Evolutionary conservation across 2,797 vertebrate species (phyloP), one percentile per base, ranked within the genome.

Genomic region (Nannoperca australis): DNA sequence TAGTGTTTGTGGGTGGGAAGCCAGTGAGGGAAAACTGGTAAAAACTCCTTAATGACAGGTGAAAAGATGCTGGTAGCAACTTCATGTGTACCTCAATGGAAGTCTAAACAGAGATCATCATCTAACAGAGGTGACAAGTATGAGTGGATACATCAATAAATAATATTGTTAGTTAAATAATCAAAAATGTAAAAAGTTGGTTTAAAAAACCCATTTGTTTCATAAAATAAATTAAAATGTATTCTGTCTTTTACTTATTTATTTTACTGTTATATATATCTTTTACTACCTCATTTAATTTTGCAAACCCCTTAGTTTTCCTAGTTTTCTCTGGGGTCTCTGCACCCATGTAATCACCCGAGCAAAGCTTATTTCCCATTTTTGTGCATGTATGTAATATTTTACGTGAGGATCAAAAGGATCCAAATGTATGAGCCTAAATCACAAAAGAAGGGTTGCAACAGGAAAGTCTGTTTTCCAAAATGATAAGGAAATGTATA

Each of bases 1-100:
- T 22, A 1, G 7, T 51, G 47, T 66, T 18, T 34, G 18, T 30
- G 8, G 14, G 17, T 59, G 30, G 38, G 54, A 73, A 34, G 20
- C 27, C 45, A 32, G 9, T 58, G 42, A 55, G 64, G 42, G 71
- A 45, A 73, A 64, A 27, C 13, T 45, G 17, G 15, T 59, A 14
- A 51, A 63, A 36, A 53, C 24, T 44, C 17, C 12, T 55, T 3
- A 60, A 7, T 55, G 2, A 36, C 6, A 42, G 2, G 1, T 42
- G 36, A 18, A 69, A 62, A 54, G 38, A 36, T 36, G 64, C n/a
- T 5, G 7, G 6, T n/a, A 11, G 11, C 1, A 2, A 47, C 22
- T 55, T 56, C 2, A n/a, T 42, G 15, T 54, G 18, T 20, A 13
- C 24, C 7, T 62, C 2, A 34, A 1, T 15, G 9, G 2, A 5